Base-by-base conservation (phyloP, 2,888 invertebrate genomes). In the Unio pictorum region DNA sequence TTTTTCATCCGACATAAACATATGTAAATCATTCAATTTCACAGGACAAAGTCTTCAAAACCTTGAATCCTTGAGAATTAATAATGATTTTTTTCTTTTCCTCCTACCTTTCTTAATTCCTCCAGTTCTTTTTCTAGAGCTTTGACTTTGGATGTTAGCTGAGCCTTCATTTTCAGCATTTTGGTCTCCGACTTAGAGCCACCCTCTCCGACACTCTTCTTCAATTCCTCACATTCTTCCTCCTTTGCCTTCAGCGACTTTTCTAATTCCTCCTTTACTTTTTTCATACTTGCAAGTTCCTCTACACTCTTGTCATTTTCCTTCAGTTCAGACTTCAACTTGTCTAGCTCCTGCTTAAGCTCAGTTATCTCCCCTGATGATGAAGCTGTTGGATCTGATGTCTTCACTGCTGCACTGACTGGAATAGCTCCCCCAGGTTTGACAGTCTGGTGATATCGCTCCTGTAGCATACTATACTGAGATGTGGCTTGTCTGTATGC, bases 211-310 rank as follows among this genome's bases (percentile, higher is more conserved):
- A 74, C 73, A 59, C 65, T n/a, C 93, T 89, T 75, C 91, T 91
- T 87, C 92, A 93, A 92, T 94, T 92, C 90, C 93, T 94, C 75
- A 93, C 93, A 90, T 61, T 77, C 77, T 45, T 68, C 69, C 55
- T 74, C 68, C n/a, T 70, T 75, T 56, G 73, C 75, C 57, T 55
- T 65, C 28, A 75, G 67, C 30, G 75, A 64, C 28, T 61, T 23
- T 57, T 65, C 62, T 56, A 75, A 66, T 63, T 70, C 72, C 23
- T 77, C 80, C 28, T 67, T 57, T 64, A 75, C 73, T 59, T 71
- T 64, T 63, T 67, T 69, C 58, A 75, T 58, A 64, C 74, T 69
- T 23, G 73, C 77, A 18, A 78, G 55, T 55, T 78, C 72, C 56
- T 76, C 75, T 23, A 76, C 34, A n/a, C 71, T 67, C 28, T 68